Evolutionary conservation across 2,797 vertebrate genomes (phyloP).

Genomic region (Propithecus perrieri): DNA sequence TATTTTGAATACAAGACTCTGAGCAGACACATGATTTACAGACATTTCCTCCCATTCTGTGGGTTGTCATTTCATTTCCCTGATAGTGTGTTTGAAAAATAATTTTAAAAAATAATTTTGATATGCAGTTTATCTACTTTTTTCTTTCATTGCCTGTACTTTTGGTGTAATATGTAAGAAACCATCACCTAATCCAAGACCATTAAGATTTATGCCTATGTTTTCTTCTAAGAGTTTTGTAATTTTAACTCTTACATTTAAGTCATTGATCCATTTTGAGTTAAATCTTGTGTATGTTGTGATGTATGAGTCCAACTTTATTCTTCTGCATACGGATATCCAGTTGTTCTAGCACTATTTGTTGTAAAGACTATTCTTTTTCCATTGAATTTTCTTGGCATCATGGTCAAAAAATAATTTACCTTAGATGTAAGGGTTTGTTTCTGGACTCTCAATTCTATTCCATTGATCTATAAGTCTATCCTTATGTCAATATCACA

Average conservation of each 20-base stretch:
- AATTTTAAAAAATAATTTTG: not conserved
- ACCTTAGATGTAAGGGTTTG: not conserved
- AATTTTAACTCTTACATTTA: not conserved
- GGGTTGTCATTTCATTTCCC: not conserved
- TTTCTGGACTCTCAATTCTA: not conserved
- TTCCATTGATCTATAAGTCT: not conserved
- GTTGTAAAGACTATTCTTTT: not conserved
- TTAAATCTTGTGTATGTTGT: not conserved
- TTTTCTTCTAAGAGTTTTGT: conserved; percentile 25
- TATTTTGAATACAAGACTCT: not conserved
- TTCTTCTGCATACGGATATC: not conserved
- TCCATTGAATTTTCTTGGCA: not conserved
- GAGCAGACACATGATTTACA: not conserved
- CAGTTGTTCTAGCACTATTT: not conserved
- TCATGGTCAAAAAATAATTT: not conserved
- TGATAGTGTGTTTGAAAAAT: not conserved
- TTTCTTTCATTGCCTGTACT: not conserved
- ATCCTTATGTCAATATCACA: not conserved
- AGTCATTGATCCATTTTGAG: not conserved
- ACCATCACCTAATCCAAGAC: not conserved
- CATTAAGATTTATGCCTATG: not conserved
- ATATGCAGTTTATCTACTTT: not conserved
- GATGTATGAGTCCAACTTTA: not conserved
- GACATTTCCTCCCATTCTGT: conserved; percentile 14
- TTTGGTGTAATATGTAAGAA: not conserved